Evolutionary conservation across 2,797 vertebrate species (phyloP).

Genomic region (Ispidina lecontei): DNA sequence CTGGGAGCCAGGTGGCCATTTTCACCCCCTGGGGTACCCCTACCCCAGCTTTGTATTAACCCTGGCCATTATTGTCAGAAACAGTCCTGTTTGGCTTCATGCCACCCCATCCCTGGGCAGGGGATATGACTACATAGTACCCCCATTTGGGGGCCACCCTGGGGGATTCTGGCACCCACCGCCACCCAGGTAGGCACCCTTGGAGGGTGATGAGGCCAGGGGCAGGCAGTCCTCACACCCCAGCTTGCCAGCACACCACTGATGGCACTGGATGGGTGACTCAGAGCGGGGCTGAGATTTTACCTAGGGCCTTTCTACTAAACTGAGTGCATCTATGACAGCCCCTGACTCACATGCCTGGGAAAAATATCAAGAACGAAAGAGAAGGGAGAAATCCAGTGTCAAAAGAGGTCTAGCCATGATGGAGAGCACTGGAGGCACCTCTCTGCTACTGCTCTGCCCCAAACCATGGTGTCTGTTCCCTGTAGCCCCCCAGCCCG

Average conservation of each 20-base stretch:
- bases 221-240: not conserved
- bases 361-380: not conserved
- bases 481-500: accelerated
- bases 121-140: not conserved
- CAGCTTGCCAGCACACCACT: accelerated
- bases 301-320: not conserved
- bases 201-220: accelerated
- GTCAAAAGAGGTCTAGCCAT: not conserved
- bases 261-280: not conserved
- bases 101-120: not conserved
- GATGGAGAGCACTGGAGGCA: not conserved
- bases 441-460: not conserved
- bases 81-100: not conserved
- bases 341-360: not conserved
- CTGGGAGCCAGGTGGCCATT: accelerated
- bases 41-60: accelerated
- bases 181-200: accelerated
- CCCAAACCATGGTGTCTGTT: not conserved
- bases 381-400: not conserved
- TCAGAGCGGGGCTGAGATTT: not conserved
- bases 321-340: accelerated
- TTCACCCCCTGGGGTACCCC: accelerated
- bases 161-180: not conserved
- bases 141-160: not conserved
- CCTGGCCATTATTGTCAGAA: not conserved